phyloP scores from a whole-genome alignment of 2,113 vertebrate species.

The Cyprinodon variegatus region DNA sequence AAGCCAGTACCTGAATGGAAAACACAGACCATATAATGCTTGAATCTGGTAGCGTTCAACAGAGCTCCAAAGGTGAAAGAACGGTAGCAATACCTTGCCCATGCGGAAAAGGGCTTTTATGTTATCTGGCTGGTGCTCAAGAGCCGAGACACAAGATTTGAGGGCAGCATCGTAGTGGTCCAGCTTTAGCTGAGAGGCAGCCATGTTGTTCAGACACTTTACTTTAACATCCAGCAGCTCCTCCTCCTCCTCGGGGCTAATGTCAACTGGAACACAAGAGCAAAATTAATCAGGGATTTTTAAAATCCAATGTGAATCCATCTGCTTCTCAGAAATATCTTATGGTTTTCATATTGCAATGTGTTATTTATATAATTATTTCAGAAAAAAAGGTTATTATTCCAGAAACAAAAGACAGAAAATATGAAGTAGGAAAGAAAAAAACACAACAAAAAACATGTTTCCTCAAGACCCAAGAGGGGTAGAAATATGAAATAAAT shows the following conservation, averaged over 20 bases:
- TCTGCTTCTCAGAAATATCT: too few relatives aligned
- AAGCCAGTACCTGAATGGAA: slow-evolving; percentile 86
- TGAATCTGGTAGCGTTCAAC: neutral
- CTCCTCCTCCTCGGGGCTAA: slow-evolving; percentile 86
- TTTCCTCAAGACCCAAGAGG: neutral
- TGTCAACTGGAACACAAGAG: slow-evolving; percentile 82
- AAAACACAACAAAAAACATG: neutral
- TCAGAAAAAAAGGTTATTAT: too few relatives aligned
- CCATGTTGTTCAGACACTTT: slow-evolving; percentile 98
- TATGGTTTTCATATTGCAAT: too few relatives aligned
- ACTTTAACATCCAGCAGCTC: slow-evolving; percentile 90
- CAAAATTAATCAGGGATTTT: neutral
- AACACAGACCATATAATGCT: slow-evolving; percentile 1
- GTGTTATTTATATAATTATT: too few relatives aligned
- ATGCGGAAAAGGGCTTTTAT: slow-evolving; percentile 96
- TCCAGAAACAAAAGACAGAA: neutral
- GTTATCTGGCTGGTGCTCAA: slow-evolving; percentile 90
- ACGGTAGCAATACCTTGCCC: slow-evolving; percentile 86
- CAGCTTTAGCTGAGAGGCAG: slow-evolving; percentile 93
- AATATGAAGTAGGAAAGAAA: neutral
- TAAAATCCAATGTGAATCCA: neutral
- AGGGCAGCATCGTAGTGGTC: slow-evolving; percentile 92
- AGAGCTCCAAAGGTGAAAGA: neutral
- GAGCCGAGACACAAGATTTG: slow-evolving; percentile 88
- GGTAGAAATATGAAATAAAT: too few relatives aligned